Evolutionary conservation across 1,140 invertebrate species (phyloP), one percentile per base, ranked within the genome.

Genomic region (Ostrea edulis): DNA sequence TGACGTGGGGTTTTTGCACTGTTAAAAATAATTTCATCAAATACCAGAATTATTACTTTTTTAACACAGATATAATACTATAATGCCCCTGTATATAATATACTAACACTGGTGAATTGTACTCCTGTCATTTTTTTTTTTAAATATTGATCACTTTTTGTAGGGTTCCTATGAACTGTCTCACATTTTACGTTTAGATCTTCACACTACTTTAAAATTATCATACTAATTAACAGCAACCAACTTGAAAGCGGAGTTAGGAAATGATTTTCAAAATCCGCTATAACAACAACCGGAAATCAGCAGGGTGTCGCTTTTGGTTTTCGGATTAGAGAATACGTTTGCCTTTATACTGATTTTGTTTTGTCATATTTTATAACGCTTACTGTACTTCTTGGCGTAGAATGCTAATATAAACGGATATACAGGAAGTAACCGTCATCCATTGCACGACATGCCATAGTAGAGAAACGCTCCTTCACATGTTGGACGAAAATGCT

Each of bases 1-100:
- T 77, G 68, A 77, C 68, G 68, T 77, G 68, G 68, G 68, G 68
- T 77, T 77, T 77, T 77, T 77, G 68, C 68, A 77, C 68, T 77
- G 9, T 29, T 44, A 14, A 35, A 77, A 77, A 77, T 77, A 77
- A 25, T 77, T 77, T 77, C 29, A 35, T 29, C 22, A 25, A 77
- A 35, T 35, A 77, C 68, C 68, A 77, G 29, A 14, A 77, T 77
- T 35, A 25, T 71, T 77, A 77, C 25, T 29, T 77, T 62, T 44
- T 77, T 77, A 77, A 77, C 68, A 77, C 29, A 77, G 35, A 14
- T 77, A 35, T 77, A 77, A 35, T 35, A 77, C 29, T 29, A 35
- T 77, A 25, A 35, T 25, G 68, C 68, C 68, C 68, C 22, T 77
- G 68, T 77, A 77, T 29, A 77, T 29, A 62, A 29, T 29, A 77